Percentiles rank a stretch among this genome's conserved stretches.
These are phyloP conservation scores for Doryteuthis pealeii DNA, from an alignment of 1,140 invertebrate genomes.

Conservation along the genomic window DNA sequence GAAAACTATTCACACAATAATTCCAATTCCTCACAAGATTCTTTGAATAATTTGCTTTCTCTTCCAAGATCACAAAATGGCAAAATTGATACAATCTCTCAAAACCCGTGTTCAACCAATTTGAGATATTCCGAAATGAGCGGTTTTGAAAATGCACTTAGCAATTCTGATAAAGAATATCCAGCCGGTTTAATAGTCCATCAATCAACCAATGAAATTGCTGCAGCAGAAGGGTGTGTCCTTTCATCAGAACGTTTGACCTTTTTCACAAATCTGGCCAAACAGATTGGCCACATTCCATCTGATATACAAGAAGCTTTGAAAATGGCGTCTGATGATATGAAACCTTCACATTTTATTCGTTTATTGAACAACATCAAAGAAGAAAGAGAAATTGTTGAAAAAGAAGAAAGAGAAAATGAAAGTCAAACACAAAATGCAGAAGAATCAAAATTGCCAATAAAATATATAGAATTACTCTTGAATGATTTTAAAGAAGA, in stretches of 20 bases:
- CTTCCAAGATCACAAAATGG: too few species aligned
- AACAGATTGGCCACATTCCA: background rate
- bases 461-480: slow-evolving; percentile 34
- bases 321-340: slow-evolving; percentile 32
- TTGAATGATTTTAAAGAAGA: slow-evolving; percentile 33
- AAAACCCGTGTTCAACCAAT: too few species aligned
- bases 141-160: too few species aligned
- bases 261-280: background rate
- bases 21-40: too few species aligned
- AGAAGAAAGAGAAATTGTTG: slow-evolving; percentile 9
- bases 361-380: slow-evolving; percentile 25
- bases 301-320: slow-evolving; percentile 35
- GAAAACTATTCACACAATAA: too few species aligned
- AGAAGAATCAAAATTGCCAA: slow-evolving; percentile 25
- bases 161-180: too few species aligned
- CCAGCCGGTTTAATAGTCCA: too few species aligned
- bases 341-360: slow-evolving; percentile 41
- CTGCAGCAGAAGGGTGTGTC: too few species aligned
- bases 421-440: slow-evolving; percentile 17
- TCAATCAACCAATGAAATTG: too few species aligned
- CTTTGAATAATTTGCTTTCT: too few species aligned
- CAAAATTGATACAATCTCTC: too few species aligned
- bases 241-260: background rate
- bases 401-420: background rate
- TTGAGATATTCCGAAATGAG: too few species aligned